Conservation (phyloP, 2,113 vertebrate genomes). For the Pachycephala philippinensis region DNA sequence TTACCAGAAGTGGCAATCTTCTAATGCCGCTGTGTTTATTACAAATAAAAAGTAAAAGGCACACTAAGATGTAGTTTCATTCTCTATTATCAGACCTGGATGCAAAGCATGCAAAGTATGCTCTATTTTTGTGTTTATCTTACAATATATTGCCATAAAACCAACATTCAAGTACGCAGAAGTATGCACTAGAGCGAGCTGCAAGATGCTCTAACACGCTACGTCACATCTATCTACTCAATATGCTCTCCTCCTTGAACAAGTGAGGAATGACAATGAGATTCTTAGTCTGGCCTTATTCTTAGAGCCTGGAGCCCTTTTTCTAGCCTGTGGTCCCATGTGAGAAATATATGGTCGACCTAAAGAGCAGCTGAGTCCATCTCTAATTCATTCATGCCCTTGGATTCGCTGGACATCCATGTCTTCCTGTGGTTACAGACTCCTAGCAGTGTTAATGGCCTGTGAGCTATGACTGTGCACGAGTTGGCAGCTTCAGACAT, state of each 20-base stretch:
- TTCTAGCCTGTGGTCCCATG: neutral
- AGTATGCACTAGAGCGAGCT: neutral
- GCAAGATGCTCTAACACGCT: neutral
- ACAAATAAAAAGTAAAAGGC: neutral
- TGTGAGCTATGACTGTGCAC: neutral
- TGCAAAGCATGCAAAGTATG: neutral
- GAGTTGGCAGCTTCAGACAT: neutral
- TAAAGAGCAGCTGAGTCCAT: neutral
- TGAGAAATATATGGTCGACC: neutral
- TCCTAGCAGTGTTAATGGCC: neutral
- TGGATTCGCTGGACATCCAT: neutral
- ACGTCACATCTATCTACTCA: neutral
- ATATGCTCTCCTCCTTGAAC: neutral
- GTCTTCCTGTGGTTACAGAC: neutral
- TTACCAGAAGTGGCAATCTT: neutral
- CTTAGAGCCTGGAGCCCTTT: neutral
- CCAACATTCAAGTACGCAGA: neutral
- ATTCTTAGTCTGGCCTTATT: neutral
- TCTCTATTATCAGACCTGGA: neutral
- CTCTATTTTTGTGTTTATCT: neutral
- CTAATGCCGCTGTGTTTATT: neutral
- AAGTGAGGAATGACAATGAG: neutral
- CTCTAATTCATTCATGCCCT: neutral
- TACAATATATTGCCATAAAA: neutral
- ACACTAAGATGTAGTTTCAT: neutral